Percentiles rank a stretch among this genome's conserved stretches.
phyloP scores from a whole-genome alignment of 2,888 invertebrate genomes.

The Heliconius aoede region DNA sequence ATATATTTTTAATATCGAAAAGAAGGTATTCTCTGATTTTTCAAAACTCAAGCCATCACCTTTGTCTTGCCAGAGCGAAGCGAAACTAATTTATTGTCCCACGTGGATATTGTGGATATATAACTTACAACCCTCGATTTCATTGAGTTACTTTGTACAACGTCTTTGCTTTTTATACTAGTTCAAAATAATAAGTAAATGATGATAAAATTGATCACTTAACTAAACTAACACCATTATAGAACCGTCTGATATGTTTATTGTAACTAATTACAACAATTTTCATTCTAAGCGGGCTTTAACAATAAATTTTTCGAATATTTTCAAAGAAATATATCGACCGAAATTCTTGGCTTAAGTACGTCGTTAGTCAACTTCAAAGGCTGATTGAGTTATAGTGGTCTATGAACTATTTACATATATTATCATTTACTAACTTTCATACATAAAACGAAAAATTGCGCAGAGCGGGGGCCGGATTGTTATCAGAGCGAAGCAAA shows the following conservation, averaged over 20 bases:
- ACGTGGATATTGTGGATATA: too few relatives aligned
- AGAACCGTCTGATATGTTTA: background rate
- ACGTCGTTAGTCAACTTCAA: conserved; percentile 27
- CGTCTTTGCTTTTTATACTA: too few relatives aligned
- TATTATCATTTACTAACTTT: conserved; percentile 22
- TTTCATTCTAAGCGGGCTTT: background rate
- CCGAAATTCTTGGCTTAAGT: conserved; percentile 14
- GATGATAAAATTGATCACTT: too few relatives aligned
- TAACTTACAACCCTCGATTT: too few relatives aligned
- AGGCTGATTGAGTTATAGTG: conserved; percentile 20
- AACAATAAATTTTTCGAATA: conserved; percentile 21
- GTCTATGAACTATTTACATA: conserved; percentile 28
- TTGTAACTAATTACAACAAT: background rate
- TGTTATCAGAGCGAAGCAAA: too few relatives aligned
- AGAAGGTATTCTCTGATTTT: background rate
- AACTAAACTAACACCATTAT: background rate
- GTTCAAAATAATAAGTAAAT: too few relatives aligned
- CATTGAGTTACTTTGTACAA: too few relatives aligned
- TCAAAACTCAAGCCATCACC: background rate
- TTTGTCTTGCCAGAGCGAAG: background rate
- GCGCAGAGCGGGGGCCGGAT: too few relatives aligned
- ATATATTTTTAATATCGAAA: background rate
- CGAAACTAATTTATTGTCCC: background rate
- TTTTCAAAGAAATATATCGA: conserved; percentile 19
- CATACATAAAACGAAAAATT: background rate